phyloP scores from a whole-genome alignment of 1,140 invertebrate genomes.

The Atta cephalotes region DNA sequence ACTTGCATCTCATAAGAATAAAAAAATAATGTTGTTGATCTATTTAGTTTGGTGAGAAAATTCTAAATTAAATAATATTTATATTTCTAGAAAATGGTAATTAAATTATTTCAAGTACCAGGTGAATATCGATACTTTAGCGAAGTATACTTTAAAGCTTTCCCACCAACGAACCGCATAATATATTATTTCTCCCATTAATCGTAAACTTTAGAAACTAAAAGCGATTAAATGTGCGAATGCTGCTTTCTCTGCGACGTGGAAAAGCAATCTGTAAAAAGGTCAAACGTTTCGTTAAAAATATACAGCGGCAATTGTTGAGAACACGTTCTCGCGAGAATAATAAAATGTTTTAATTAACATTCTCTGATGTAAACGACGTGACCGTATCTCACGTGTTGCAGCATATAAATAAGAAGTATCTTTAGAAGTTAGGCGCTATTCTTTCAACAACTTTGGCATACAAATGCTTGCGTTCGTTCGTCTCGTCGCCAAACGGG shows the following conservation, averaged over 20 bases:
- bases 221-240: constrained; percentile 14
- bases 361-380: background rate
- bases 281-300: constrained; percentile 49
- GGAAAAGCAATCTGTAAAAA: constrained; percentile 27
- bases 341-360: constrained; percentile 55
- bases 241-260: background rate
- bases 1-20: background rate
- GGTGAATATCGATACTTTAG: background rate
- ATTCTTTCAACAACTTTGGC: constrained; percentile 21
- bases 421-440: background rate
- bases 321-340: background rate
- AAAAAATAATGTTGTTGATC: background rate
- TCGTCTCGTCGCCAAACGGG: background rate
- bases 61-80: background rate
- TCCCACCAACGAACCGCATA: background rate
- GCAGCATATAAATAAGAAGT: background rate
- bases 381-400: background rate
- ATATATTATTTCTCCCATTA: constrained; percentile 27
- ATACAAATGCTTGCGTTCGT: constrained; percentile 1
- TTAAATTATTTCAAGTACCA: background rate
- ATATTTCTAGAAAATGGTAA: background rate
- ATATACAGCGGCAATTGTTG: constrained; percentile 28
- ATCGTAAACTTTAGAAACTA: constrained; percentile 34
- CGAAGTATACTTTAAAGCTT: background rate
- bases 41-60: background rate